Base-by-base conservation (phyloP, 2,888 invertebrate genomes). In the Zygothrica quintamaculata region DNA sequence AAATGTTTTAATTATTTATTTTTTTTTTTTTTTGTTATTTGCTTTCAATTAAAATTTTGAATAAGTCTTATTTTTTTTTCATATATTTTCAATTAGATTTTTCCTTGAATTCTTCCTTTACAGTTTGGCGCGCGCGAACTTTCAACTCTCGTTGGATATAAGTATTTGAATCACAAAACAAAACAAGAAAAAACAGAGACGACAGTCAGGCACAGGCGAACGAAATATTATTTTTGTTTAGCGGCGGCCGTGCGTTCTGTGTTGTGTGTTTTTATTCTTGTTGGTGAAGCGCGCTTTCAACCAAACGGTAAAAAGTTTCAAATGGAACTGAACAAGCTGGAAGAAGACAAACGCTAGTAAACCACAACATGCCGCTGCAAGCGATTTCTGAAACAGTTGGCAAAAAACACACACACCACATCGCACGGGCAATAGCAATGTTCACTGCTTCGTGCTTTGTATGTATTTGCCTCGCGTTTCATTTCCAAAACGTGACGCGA, bases 271-370 rank as follows among this genome's bases (percentile, higher is more conserved):
- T 50, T 48, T 59, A 22, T 22, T 2, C 2, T 29, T 53, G 7
- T 26, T 42, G 46, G 53, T 62, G 65, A 50, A 55, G 74, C 78
- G 77, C 74, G 65, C 42, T 62, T 67, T 73, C 82, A 77, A 82
- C 85, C 80, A 66, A 79, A 85, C 78, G 73, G 72, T 68, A 58
- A 73, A 80, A 77, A 87, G 84, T 80, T 81, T 82, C 67, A 87
- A 85, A 64, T 73, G 37, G 60, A 70, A 70, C 74, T 70, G 70
- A 76, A 40, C 57, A 52, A 48, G 43, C 47, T 44, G 55, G 39
- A 64, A 31, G 42, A 29, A 42, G 37, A 53, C 36, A 33, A 48
- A 13, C 48, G 31, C 55, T 42, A 52, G 56, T 73, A 65, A 57
- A 52, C 56, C 58, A 52, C 62, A 58, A 43, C 47, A 60, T 26